Evolutionary conservation across 2,888 invertebrate genomes (phyloP).

Genomic region (Conus canariensis): DNA sequence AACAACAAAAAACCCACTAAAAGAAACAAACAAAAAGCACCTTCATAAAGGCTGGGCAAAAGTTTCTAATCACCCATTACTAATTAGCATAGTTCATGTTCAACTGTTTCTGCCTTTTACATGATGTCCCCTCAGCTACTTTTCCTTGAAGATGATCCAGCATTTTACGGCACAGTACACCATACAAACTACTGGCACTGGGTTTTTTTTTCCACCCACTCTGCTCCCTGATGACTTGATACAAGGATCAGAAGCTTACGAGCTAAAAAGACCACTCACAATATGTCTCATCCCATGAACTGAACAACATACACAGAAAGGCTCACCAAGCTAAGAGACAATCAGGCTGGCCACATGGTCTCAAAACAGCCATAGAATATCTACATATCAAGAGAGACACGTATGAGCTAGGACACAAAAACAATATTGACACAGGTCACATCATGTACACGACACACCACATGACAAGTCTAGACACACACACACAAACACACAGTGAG

Average conservation of each 20-base stretch:
- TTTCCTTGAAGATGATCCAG: not conserved
- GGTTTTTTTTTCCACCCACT: not conserved
- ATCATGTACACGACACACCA: not conserved
- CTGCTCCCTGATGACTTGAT: not conserved
- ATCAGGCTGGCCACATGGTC: not conserved
- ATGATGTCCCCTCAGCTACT: too few species aligned
- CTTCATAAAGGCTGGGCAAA: too few species aligned
- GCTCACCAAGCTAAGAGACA: not conserved
- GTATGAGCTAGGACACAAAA: not conserved
- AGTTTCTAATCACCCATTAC: too few species aligned
- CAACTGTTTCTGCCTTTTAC: too few species aligned
- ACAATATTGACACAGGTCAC: not conserved
- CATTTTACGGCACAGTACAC: not conserved
- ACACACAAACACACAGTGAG: not conserved
- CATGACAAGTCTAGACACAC: not conserved
- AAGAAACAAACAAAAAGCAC: too few species aligned
- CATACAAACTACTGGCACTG: slow-evolving; percentile 20
- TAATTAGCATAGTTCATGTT: too few species aligned
- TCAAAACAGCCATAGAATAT: not conserved
- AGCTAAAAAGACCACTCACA: not conserved
- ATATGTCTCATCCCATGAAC: not conserved
- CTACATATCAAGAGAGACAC: not conserved
- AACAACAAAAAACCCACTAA: too few species aligned
- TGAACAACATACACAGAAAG: not conserved
- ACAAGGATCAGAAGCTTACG: not conserved